Percentiles rank a stretch among this genome's conserved stretches.
Conservation (phyloP, 2,113 vertebrate species). For the Sceloporus tristichus region DNA sequence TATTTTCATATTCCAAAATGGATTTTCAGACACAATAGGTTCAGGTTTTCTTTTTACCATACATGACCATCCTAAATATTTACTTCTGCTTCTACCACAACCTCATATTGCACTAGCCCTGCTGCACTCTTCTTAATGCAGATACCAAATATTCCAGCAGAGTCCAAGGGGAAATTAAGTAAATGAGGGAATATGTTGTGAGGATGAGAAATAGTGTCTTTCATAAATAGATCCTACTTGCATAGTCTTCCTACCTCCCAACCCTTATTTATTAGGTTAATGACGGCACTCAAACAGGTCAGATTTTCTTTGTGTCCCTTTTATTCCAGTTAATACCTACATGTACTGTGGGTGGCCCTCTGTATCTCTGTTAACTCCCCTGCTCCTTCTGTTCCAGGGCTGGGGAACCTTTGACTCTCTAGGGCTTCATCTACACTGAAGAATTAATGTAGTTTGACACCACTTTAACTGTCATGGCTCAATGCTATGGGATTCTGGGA, state of each 20-base stretch:
- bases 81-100: no score
- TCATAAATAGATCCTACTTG: neutral
- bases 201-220: neutral
- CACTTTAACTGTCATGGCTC: no score
- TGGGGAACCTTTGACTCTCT: neutral
- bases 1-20: no score
- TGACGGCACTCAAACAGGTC: neutral
- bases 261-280: neutral
- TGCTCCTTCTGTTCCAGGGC: neutral
- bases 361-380: neutral
- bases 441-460: no score
- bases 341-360: neutral
- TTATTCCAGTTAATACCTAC: neutral
- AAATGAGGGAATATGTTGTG: neutral
- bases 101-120: no score
- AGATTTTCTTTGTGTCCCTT: neutral
- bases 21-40: neutral
- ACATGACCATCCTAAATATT: no score
- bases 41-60: no score
- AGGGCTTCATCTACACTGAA: neutral
- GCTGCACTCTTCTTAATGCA: no score
- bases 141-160: no score
- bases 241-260: neutral
- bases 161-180: neutral
- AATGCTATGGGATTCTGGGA: no score